These are phyloP conservation scores for Maniola hyperantus DNA, from an alignment of 2,888 invertebrate genomes.

Conservation along the genomic window DNA sequence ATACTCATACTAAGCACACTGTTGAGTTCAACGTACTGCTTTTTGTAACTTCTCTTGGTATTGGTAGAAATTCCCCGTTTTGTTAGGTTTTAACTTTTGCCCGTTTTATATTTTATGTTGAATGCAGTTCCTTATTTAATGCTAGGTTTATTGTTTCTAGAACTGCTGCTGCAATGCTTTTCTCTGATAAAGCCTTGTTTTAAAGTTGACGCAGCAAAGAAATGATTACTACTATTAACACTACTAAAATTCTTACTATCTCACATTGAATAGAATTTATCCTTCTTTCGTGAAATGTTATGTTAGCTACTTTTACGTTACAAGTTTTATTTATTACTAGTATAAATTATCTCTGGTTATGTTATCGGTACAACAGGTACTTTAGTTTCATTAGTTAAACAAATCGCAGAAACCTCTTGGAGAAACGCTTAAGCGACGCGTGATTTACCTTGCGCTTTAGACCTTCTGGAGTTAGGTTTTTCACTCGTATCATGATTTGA, in stretches of 20 bases:
- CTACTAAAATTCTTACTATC: background rate
- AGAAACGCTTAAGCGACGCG: too few species aligned
- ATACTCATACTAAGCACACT: background rate
- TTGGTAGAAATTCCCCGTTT: slow-evolving; percentile 46
- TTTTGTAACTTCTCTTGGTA: slow-evolving; percentile 57
- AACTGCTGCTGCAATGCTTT: background rate
- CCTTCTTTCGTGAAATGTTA: too few species aligned
- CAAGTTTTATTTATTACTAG: too few species aligned
- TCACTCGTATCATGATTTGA: too few species aligned
- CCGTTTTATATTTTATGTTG: slow-evolving; percentile 3
- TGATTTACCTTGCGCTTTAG: too few species aligned
- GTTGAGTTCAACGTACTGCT: slow-evolving; percentile 44
- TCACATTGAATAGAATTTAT: background rate
- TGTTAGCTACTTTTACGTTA: too few species aligned
- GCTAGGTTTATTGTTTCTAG: background rate
- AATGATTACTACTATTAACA: background rate
- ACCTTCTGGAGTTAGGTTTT: too few species aligned
- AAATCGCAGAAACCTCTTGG: too few species aligned
- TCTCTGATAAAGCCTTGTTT: background rate
- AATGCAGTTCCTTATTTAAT: slow-evolving; percentile 10
- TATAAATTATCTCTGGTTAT: too few species aligned
- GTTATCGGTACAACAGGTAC: too few species aligned
- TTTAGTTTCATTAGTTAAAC: too few species aligned
- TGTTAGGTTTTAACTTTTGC: slow-evolving; percentile 11
- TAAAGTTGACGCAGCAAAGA: background rate